Conservation (phyloP, 1,140 invertebrate genomes). For the Pemphigus obesinymphae region DNA sequence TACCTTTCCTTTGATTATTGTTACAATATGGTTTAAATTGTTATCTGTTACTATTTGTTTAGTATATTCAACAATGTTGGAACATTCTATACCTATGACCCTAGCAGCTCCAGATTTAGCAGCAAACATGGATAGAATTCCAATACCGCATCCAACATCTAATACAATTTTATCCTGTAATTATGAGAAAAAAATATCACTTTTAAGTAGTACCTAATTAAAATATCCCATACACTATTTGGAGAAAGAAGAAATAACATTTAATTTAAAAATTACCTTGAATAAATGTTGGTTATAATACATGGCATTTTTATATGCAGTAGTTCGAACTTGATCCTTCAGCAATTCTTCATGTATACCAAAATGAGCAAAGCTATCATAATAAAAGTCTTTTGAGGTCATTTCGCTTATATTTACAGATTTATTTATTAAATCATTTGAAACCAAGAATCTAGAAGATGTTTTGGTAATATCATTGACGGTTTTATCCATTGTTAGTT, state of each 20-base stretch:
- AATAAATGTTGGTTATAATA: slow-evolving; percentile 98
- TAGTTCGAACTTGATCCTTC: slow-evolving; percentile 97
- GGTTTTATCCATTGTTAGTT: slow-evolving; percentile 26
- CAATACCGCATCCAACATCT: slow-evolving; percentile 98
- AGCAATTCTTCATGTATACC: slow-evolving; percentile 99
- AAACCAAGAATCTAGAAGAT: neutral
- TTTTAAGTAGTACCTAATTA: neutral
- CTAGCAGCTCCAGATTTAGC: slow-evolving; percentile 94
- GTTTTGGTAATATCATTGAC: neutral
- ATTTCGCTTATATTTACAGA: slow-evolving; percentile 69
- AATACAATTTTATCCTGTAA: slow-evolving; percentile 72
- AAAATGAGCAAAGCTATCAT: slow-evolving; percentile 99
- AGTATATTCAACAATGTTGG: slow-evolving; percentile 94
- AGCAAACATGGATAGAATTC: slow-evolving; percentile 99
- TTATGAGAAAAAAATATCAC: neutral
- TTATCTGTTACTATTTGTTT: slow-evolving; percentile 86
- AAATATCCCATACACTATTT: no score
- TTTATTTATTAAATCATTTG: slow-evolving; percentile 19
- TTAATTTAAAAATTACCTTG: slow-evolving; percentile 64
- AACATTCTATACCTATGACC: slow-evolving; percentile 95
- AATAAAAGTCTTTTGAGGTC: slow-evolving; percentile 94
- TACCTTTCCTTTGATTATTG: slow-evolving; percentile 88
- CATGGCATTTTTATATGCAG: slow-evolving; percentile 98
- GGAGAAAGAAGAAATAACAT: neutral
- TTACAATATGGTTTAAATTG: slow-evolving; percentile 75